Evolutionary conservation across 1,140 invertebrate genomes (phyloP), one percentile per base, ranked within the genome.

Genomic region (Rhyacophila brunnea): DNA sequence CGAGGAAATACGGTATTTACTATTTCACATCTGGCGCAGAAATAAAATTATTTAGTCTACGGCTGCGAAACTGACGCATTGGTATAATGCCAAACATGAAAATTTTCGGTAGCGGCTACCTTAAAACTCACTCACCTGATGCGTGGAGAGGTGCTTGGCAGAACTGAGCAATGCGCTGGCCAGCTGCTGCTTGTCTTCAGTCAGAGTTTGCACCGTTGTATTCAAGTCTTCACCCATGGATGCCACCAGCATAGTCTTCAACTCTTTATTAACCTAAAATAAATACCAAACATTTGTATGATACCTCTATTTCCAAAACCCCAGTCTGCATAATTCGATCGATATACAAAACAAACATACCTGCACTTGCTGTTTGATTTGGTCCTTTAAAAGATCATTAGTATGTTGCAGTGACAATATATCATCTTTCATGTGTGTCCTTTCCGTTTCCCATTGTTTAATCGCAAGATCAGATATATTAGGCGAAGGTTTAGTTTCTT

Each of bases 181-280:
- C 64, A 96, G 79, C 66, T 93, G 87, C 43, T 93, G 82, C 72
- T 95, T 95, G 71, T 96, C 94, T 74, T 96, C 92, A 20, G 87
- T 94, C 3, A 97, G 77, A 60, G 89, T 84, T 70, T 96, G 91
- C 1, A 97, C 92, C 73, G 88, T 85, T 1, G 85, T 88, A 77
- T 96, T 87, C 38, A 96, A 78, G 79, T 97, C 95, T 78, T 96
- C 94, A 13, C 95, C 95, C 42, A 97, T 90, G 18, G 93, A 93
- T 17, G 94, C 94, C 1, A 97, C 92, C 32, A 97, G 71, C 70
- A 97, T 83, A 71, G 90, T 95, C 75, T 96, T 97, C 34, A 97
- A 77, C 75, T 96, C 94, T 56, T 88, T 85, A 79, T 96, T 96
- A 0, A 96, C 91, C 87, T 95, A 69, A 6, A 76, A 68, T 58